phyloP scores from a whole-genome alignment of 2,888 invertebrate species.

The Pristionchus maxplancki region DNA sequence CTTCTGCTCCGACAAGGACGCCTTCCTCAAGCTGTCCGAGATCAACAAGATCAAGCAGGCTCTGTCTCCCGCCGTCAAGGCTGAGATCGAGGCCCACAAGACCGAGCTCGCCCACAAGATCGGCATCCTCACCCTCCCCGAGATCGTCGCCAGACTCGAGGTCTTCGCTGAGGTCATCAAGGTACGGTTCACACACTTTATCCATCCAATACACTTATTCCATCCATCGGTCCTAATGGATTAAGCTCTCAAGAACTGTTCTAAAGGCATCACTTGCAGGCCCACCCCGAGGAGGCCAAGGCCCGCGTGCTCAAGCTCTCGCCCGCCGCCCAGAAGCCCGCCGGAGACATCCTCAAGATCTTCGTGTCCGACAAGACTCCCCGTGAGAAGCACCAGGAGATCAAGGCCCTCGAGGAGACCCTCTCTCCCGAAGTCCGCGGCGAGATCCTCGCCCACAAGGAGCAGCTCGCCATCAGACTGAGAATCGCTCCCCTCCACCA shows the following conservation, averaged over 20 bases:
- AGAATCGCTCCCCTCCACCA: conserved; percentile 20
- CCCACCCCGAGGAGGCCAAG: background rate
- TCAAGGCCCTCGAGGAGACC: background rate
- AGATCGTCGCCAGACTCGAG: conserved; percentile 40
- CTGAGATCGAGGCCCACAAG: conserved; percentile 40
- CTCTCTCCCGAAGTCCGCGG: conserved; percentile 6
- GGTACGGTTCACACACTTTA: background rate
- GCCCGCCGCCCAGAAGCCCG: conserved; percentile 37
- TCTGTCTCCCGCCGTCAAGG: background rate
- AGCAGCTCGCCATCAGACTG: background rate
- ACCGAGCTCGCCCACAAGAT: conserved; percentile 45
- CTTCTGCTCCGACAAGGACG: conserved; percentile 36
- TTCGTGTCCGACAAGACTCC: conserved; percentile 33
- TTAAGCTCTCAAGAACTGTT: background rate
- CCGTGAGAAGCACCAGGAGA: background rate
- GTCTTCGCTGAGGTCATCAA: conserved; percentile 4
- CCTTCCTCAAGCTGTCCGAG: background rate
- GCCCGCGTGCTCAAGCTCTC: background rate
- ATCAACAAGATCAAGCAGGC: background rate
- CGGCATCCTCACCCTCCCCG: conserved; percentile 25
- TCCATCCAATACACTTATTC: no score
- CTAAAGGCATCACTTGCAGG: background rate
- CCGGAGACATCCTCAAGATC: conserved; percentile 27
- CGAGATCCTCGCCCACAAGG: conserved; percentile 31
- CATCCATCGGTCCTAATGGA: no score